These are phyloP conservation scores for Dermatemys mawii DNA, from an alignment of 2,113 vertebrate species.

Conservation along the genomic window DNA sequence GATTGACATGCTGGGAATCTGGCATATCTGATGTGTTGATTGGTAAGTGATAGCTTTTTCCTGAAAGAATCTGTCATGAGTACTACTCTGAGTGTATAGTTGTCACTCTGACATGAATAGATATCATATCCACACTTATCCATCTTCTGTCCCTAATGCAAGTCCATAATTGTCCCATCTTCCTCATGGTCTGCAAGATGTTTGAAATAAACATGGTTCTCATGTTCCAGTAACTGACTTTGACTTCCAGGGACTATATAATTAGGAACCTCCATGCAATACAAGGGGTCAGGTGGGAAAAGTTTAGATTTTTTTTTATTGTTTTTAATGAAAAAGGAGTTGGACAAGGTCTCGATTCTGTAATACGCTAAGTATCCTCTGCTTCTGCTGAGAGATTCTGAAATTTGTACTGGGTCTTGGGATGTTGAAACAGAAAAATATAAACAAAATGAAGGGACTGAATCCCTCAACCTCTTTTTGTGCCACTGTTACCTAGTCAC, in stretches of 20 bases:
- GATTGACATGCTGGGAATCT: not conserved
- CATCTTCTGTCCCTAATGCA: not conserved
- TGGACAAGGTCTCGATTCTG: no score
- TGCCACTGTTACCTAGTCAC: no score
- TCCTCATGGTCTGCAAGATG: not conserved
- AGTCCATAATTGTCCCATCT: not conserved
- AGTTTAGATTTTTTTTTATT: no score
- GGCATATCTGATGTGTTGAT: not conserved
- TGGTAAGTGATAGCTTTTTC: not conserved
- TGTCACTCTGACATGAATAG: not conserved
- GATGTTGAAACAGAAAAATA: no score
- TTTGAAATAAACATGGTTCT: not conserved
- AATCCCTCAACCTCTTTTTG: no score
- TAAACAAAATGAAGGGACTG: no score
- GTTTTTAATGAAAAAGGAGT: no score
- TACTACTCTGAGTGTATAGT: not conserved
- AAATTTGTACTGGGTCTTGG: no score
- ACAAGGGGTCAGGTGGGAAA: no score
- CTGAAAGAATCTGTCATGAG: not conserved
- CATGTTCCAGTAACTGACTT: not conserved
- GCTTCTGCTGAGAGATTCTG: no score
- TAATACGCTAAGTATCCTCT: no score
- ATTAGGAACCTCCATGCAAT: no score
- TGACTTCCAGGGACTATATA: not conserved
- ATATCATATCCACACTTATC: not conserved